A percentile compares a stretch with the other conserved stretches of the same genome.
phyloP scores from a whole-genome alignment of 2,797 vertebrate genomes.

The Malurus splendens region DNA sequence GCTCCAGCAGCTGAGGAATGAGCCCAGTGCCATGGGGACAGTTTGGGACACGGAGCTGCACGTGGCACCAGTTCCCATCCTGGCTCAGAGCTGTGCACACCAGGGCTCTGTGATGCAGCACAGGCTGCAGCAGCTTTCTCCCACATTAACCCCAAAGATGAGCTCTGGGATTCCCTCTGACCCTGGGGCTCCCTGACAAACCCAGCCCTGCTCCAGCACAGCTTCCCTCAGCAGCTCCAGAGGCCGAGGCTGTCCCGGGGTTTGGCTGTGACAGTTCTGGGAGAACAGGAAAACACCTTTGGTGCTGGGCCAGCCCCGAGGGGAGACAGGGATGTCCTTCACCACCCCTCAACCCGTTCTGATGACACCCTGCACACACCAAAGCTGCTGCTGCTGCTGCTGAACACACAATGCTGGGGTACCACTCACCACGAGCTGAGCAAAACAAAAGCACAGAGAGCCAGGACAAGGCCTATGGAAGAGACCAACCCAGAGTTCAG shows the following conservation, averaged over 20 bases:
- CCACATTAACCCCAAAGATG: neutral
- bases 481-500: neutral
- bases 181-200: neutral
- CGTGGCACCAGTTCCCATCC: rapidly evolving
- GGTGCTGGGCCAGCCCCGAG: neutral
- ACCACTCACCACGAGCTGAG: neutral
- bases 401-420: rapidly evolving
- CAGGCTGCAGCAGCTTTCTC: neutral
- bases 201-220: neutral
- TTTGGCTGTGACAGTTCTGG: neutral
- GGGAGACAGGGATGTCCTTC: neutral
- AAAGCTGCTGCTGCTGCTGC: neutral
- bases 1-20: neutral
- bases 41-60: neutral
- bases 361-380: neutral
- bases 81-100: neutral
- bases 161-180: neutral
- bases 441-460: neutral
- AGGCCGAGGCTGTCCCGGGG: rapidly evolving
- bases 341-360: neutral
- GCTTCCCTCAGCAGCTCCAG: neutral
- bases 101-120: neutral
- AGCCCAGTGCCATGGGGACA: neutral
- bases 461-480: neutral
- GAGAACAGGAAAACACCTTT: neutral